Base-by-base conservation (phyloP, 2,888 invertebrate species). In the Cephus nigrinus region DNA sequence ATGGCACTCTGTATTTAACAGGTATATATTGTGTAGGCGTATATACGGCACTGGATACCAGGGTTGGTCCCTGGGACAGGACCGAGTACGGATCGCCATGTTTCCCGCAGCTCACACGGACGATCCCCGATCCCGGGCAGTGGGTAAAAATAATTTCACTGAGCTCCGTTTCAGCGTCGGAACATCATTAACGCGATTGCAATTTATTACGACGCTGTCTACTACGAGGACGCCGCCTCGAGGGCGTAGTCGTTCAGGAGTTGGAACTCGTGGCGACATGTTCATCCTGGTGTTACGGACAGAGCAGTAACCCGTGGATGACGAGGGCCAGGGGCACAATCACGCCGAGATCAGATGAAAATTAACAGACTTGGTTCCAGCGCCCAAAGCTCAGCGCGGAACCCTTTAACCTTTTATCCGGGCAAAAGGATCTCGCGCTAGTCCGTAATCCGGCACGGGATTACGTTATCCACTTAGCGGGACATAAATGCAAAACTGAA, bases 201-300 rank as follows among this genome's bases (percentile, higher is more conserved):
- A 89, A 90, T 90, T 90, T 90, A 90, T 90, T 88, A 90, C 87
- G 83, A 83, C 81, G 82, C 87, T 86, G 89, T 89, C 87, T 85
- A 83, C 84, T 85, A 83, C 83, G 80, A 85, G 87, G 86, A 86
- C 80, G 80, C 84, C 81, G 84, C 87, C 87, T 84, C 82, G 82
- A 75, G 86, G 86, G 86, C 80, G 82, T 86, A 82, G 82, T 82
- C 84, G 80, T 73, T 77, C 79, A 76, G 68, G 74, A 81, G 77
- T 79, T 71, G 80, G 79, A 80, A 80, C 81, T 77, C 78, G 40
- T 72, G 78, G 78, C 80, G 79, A 79, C 80, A 80, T 74, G 73
- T 78, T 33, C 74, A 71, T 74, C 74, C 74, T 74, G n/a, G 35
- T 33, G 34, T 74, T 12, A 33, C 74, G n/a, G n/a, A 74, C 74